Conservation (phyloP, 2,797 vertebrate genomes). For the Emys orbicularis region DNA sequence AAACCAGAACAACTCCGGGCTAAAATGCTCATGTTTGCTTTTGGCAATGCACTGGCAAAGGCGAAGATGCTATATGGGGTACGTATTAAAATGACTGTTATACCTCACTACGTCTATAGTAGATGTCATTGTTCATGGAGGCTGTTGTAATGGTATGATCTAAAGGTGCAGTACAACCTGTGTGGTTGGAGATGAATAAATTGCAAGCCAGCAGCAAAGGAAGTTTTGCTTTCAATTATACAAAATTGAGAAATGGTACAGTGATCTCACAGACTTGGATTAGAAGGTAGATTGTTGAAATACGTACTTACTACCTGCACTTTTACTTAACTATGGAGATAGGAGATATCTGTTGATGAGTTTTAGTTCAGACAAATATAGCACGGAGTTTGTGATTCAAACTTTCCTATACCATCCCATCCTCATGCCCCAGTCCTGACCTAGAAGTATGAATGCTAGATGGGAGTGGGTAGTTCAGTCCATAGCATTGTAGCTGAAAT, state of each 20-base stretch:
- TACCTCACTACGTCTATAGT: neutral
- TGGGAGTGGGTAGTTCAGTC: neutral
- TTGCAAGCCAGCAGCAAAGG: neutral
- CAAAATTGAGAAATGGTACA: neutral
- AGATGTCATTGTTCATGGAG: neutral
- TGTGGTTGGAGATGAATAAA: neutral
- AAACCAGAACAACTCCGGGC: constrained; percentile 89
- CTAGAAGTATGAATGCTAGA: neutral
- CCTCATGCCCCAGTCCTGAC: neutral
- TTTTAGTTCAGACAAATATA: neutral
- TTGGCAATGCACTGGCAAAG: constrained; percentile 90
- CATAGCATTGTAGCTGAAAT: neutral
- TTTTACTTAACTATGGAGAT: constrained; percentile 71
- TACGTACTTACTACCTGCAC: constrained; percentile 68
- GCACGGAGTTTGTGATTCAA: neutral
- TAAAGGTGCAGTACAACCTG: neutral
- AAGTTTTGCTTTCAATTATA: neutral
- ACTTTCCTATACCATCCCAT: neutral
- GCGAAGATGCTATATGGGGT: constrained; percentile 90
- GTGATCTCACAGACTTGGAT: neutral
- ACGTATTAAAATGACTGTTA: constrained; percentile 47
- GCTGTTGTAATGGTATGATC: neutral
- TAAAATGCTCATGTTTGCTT: constrained; percentile 95
- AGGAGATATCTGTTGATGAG: neutral
- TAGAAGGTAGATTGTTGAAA: constrained; percentile 71